Evolutionary conservation across 2,888 invertebrate genomes (phyloP).

Genomic region (Strigamia transsilvanica): DNA sequence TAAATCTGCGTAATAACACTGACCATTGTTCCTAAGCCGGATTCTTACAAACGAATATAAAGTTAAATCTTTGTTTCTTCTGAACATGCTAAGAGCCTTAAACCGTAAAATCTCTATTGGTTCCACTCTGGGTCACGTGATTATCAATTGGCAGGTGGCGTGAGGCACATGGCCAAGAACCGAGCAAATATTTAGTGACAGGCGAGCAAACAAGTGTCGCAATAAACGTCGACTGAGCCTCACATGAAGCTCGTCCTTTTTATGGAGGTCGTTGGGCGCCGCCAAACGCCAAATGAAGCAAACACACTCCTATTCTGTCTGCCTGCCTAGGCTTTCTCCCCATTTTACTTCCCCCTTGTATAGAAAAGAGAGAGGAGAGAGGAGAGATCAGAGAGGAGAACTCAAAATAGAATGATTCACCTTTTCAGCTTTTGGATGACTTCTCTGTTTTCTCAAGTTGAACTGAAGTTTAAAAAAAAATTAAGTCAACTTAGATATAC

Average conservation of each 20-base stretch:
- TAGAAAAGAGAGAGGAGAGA: not conserved
- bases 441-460: not conserved
- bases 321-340: slow-evolving; percentile 44
- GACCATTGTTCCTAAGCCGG: not conserved
- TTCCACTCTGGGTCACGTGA: slow-evolving; percentile 40
- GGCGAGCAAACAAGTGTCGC: slow-evolving; percentile 51
- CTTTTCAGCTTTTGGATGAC: slow-evolving; percentile 12
- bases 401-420: slow-evolving; percentile 43
- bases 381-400: not conserved
- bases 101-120: slow-evolving; percentile 43
- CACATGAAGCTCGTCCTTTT: slow-evolving; percentile 42
- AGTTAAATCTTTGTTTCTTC: not conserved
- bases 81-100: not conserved
- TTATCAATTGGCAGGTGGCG: slow-evolving; percentile 50
- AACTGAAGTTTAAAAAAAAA: not conserved
- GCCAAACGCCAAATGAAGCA: slow-evolving; percentile 49
- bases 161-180: slow-evolving; percentile 39
- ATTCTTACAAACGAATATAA: not conserved
- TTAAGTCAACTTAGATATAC: not conserved
- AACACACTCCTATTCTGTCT: slow-evolving; percentile 44
- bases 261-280: slow-evolving; percentile 48
- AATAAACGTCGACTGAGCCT: slow-evolving; percentile 51
- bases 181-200: slow-evolving; percentile 51
- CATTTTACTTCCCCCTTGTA: slow-evolving; percentile 40
- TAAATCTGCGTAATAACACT: not conserved